A percentile compares a stretch with the other conserved stretches of the same genome.
These are phyloP conservation scores for Corythucha ciliata DNA, from an alignment of 2,888 invertebrate species.

Conservation along the genomic window DNA sequence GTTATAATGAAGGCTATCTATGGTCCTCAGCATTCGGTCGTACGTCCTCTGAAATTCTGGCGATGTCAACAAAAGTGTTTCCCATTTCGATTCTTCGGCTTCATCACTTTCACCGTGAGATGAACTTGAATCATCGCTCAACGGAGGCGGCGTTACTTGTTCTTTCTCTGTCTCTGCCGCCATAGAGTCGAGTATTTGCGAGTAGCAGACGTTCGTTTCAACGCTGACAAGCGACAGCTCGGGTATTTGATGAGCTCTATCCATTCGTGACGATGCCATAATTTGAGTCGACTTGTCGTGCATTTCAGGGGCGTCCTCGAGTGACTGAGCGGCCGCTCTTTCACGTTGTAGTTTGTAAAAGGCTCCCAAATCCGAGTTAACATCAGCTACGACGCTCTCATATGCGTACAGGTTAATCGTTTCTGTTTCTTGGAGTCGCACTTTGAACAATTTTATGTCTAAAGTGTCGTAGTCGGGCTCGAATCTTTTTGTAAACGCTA, in stretches of 20 bases:
- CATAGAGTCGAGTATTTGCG: conserved; percentile 6
- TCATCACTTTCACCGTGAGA: neutral
- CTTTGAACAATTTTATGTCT: conserved; percentile 5
- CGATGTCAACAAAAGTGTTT: too few species aligned
- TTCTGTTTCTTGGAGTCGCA: conserved; percentile 16
- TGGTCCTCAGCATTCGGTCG: conserved; percentile 12
- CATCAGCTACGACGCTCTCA: conserved; percentile 9
- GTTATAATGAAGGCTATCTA: conserved; percentile 8
- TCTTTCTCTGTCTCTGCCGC: too few species aligned
- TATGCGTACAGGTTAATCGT: conserved; percentile 10
- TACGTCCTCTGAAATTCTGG: too few species aligned
- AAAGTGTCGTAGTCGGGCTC: neutral
- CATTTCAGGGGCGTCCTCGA: neutral
- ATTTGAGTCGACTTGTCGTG: too few species aligned
- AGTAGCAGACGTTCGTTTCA: conserved; percentile 13
- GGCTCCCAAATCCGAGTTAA: neutral
- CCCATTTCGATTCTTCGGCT: too few species aligned
- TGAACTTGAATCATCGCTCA: neutral
- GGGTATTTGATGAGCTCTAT: too few species aligned
- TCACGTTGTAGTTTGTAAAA: neutral
- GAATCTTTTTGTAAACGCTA: too few species aligned
- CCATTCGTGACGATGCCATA: too few species aligned
- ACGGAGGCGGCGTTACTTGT: conserved; percentile 8
- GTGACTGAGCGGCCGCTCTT: neutral
- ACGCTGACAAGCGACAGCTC: too few species aligned